These are phyloP conservation scores for Ranitomeya imitator DNA, from an alignment of 2,113 vertebrate species.

Conservation along the genomic window DNA sequence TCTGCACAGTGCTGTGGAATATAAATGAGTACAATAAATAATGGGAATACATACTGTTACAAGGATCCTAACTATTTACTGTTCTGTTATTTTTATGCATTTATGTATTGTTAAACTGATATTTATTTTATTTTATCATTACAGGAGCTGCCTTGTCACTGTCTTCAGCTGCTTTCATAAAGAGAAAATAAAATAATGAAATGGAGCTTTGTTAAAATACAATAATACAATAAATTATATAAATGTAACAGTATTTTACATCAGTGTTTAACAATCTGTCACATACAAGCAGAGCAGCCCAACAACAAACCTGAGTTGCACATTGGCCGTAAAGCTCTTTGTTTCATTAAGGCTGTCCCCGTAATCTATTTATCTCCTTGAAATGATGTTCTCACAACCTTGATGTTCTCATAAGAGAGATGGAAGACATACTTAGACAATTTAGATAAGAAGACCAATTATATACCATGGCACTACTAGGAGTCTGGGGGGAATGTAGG, in stretches of 20 bases:
- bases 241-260: neutral
- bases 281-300: neutral
- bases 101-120: neutral
- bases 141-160: neutral
- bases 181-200: neutral
- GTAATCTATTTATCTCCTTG: slow-evolving; percentile 48
- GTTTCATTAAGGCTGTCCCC: slow-evolving; percentile 30
- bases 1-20: no score
- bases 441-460: slow-evolving; percentile 53
- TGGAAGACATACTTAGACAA: slow-evolving; percentile 48
- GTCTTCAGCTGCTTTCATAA: neutral
- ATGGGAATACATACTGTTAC: no score
- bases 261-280: neutral
- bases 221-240: neutral
- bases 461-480: slow-evolving; percentile 45
- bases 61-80: no score
- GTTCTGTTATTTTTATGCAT: no score
- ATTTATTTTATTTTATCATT: neutral
- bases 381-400: slow-evolving; percentile 53
- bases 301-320: slow-evolving; percentile 32
- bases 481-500: slow-evolving; percentile 46
- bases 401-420: slow-evolving; percentile 49
- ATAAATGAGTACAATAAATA: no score
- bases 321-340: slow-evolving; percentile 50
- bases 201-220: neutral